These are phyloP conservation scores for Mormyrops attenuatus DNA, from an alignment of 2,797 vertebrate genomes.

Conservation along the genomic window DNA sequence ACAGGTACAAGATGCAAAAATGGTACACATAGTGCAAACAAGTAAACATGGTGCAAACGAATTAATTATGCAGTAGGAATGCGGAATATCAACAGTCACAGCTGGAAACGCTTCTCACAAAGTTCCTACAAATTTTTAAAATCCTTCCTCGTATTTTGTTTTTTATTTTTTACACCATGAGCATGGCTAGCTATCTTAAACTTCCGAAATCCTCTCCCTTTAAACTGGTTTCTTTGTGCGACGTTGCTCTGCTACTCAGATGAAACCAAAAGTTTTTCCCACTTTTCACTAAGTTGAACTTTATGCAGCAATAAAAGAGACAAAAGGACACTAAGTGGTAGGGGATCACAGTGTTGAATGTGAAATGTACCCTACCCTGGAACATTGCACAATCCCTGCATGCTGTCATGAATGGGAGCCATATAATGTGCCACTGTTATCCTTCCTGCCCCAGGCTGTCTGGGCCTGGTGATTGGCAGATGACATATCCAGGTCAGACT, in stretches of 20 bases:
- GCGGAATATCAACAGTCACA: neutral
- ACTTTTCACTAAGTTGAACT: neutral
- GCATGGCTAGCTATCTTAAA: neutral
- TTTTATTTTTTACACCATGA: neutral
- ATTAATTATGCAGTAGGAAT: neutral
- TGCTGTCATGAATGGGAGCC: neutral
- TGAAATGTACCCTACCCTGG: constrained; percentile 11
- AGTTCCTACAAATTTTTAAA: neutral
- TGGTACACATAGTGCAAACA: neutral
- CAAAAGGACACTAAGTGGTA: constrained; percentile 27
- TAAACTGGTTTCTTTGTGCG: neutral
- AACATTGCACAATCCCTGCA: neutral
- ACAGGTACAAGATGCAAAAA: neutral
- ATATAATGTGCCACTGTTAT: constrained; percentile 21
- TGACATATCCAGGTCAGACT: constrained; percentile 40
- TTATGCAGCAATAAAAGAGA: constrained; percentile 9
- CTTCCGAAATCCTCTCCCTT: neutral
- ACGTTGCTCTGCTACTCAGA: neutral
- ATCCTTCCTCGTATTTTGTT: neutral
- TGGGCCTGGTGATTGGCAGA: constrained; percentile 33
- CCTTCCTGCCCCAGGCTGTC: constrained; percentile 29
- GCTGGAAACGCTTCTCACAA: neutral
- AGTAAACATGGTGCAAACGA: neutral
- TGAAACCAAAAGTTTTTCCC: neutral
- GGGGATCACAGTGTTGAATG: constrained; percentile 24